Evolutionary conservation across 2,888 invertebrate genomes (phyloP), one percentile per base, ranked within the genome.

Genomic region (Trachelus tabidus): DNA sequence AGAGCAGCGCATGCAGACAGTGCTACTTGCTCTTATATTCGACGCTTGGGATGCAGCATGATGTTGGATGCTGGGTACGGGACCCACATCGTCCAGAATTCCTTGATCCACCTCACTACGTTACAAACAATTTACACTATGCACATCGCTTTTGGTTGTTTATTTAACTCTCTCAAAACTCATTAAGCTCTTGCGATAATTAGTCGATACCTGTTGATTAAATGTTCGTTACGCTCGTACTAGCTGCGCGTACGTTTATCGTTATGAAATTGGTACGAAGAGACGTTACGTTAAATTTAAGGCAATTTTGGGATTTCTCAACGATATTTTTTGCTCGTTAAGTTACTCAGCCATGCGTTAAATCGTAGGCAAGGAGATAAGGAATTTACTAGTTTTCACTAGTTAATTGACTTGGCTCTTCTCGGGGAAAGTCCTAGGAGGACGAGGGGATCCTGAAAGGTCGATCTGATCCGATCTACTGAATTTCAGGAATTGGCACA

Each of bases 401-500:
- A 9, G 56, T 56, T 56, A 23, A 56, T 56, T 56, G 56, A 56
- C 56, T 56, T 56, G 56, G 56, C 56, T 23, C 56, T 9, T 56
- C 56, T 56, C 23, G 23, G 23, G 23, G 23, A 56, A 56, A 56
- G 56, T 56, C 56, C 6, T 56, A 23, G 56, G 3, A 56, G 23
- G 9, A 23, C 23, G 23, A 56, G 23, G 6, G 56, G 56, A 23
- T 56, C 56, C 56, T 23, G 56, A 56, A 56, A 23, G 56, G 56
- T 4, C 23, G 23, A 23, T 56, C 23, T 56, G 23, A 56, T 56
- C 56, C 56, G 71, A 33, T 34, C 31, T 71, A 31, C 9, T 34
- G 71, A n/a, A 37, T 37, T 74, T 37, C 81, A 83, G 88, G 86
- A 89, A 90, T 90, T 89, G 87, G 85, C 82, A 82, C 80, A 83